These are phyloP conservation scores for Apteryx owenii DNA, from an alignment of 2,113 vertebrate genomes.

Conservation along the genomic window DNA sequence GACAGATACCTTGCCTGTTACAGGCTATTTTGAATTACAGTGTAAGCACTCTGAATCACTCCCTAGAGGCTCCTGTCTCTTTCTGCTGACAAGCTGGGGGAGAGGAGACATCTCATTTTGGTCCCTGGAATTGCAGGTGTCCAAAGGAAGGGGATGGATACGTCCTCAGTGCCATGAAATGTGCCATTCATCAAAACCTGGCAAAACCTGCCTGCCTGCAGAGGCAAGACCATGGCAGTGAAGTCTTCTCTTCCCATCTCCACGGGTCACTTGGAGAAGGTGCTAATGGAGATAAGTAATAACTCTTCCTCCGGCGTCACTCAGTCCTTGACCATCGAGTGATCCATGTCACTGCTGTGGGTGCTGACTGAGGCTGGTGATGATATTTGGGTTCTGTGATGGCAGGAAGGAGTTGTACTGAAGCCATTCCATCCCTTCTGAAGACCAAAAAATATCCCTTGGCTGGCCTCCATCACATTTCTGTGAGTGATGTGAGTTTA, in stretches of 20 bases:
- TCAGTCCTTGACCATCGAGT: background rate
- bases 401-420: background rate
- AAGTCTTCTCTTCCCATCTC: background rate
- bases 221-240: background rate
- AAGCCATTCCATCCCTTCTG: background rate
- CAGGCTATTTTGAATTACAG: background rate
- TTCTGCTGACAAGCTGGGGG: background rate
- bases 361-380: background rate
- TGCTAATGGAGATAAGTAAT: background rate
- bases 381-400: background rate
- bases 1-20: background rate
- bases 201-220: background rate
- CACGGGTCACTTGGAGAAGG: background rate
- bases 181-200: background rate
- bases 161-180: rapidly evolving
- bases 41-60: background rate
- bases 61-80: background rate
- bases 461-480: background rate
- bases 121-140: background rate
- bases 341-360: background rate
- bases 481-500: background rate
- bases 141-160: rapidly evolving
- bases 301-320: background rate
- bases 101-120: background rate
- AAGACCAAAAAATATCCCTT: background rate